Percentiles rank a stretch among this genome's conserved stretches.
These are phyloP conservation scores for Drosophila rufa DNA, from an alignment of 1,140 invertebrate genomes.

Conservation along the genomic window DNA sequence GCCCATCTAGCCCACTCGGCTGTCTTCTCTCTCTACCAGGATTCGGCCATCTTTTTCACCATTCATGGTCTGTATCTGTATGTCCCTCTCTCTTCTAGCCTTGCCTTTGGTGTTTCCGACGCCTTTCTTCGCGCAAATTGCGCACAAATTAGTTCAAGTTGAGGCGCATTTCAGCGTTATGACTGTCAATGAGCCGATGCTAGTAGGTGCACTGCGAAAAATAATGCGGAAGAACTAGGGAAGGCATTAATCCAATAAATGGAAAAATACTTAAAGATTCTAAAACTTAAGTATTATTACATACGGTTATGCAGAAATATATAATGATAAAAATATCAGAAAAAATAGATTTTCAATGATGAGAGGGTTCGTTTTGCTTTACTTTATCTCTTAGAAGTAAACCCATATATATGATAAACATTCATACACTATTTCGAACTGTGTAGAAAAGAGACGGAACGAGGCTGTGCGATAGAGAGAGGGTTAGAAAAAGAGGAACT, in stretches of 20 bases:
- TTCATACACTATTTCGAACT: not conserved
- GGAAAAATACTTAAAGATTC: too few species aligned
- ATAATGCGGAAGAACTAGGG: not conserved
- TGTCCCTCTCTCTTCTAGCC: conserved; percentile 10
- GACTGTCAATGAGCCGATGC: conserved; percentile 78
- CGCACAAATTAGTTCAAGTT: conserved; percentile 80
- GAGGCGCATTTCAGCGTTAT: conserved; percentile 77
- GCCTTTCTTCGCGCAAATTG: conserved; percentile 73
- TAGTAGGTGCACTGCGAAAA: conserved; percentile 17
- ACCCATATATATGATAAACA: not conserved
- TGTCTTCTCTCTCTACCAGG: conserved; percentile 8
- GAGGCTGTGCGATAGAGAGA: not conserved
- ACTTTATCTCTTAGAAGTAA: too few species aligned
- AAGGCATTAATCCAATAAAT: not conserved
- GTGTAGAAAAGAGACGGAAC: not conserved
- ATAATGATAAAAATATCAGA: too few species aligned
- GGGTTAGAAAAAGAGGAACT: conserved; percentile 12
- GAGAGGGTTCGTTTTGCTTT: too few species aligned
- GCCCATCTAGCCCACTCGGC: not conserved
- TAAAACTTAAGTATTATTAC: too few species aligned
- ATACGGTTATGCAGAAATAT: too few species aligned
- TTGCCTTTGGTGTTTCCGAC: conserved; percentile 41
- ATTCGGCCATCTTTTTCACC: conserved; percentile 16
- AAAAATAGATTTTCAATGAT: too few species aligned
- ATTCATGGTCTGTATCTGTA: conserved; percentile 41